Evolutionary conservation across 2,797 vertebrate species (phyloP).

Genomic region (Todus mexicanus): DNA sequence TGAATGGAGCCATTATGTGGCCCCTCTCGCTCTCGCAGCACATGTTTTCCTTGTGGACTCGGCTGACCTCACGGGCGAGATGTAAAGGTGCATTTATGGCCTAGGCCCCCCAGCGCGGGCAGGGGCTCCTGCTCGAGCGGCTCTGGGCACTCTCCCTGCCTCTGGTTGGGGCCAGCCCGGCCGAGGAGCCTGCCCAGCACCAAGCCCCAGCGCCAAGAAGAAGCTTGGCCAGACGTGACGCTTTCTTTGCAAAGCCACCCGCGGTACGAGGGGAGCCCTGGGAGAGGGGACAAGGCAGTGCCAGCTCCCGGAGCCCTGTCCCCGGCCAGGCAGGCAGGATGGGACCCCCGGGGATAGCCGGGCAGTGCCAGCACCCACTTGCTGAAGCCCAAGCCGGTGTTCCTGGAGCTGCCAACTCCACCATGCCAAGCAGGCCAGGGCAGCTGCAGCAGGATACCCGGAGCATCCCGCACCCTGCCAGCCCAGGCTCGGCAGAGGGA

Average conservation of each 20-base stretch:
- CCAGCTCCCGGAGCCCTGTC: background rate
- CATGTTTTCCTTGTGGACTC: conserved; percentile 46
- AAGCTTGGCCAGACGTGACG: background rate
- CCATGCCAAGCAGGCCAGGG: background rate
- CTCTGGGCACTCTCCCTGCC: background rate
- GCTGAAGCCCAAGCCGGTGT: background rate
- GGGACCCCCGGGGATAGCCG: background rate
- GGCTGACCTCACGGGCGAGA: conserved; percentile 23
- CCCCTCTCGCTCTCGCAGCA: background rate
- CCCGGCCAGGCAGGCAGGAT: background rate
- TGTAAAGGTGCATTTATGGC: conserved; percentile 54
- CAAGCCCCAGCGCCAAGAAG: accelerated
- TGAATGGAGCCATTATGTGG: conserved; percentile 61
- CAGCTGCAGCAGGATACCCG: background rate
- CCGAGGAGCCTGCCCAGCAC: background rate
- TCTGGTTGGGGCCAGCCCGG: background rate
- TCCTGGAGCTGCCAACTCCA: background rate
- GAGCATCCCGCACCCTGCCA: background rate
- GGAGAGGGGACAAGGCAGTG: background rate
- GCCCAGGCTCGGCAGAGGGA: background rate
- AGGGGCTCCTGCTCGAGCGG: background rate
- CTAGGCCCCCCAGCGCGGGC: background rate
- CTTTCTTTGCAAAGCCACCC: background rate
- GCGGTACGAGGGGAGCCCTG: background rate
- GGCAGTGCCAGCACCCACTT: background rate